Percentiles rank a stretch among this genome's conserved stretches.
These are phyloP conservation scores for Bradysia coprophila DNA, from an alignment of 1,140 invertebrate species.

Conservation along the genomic window DNA sequence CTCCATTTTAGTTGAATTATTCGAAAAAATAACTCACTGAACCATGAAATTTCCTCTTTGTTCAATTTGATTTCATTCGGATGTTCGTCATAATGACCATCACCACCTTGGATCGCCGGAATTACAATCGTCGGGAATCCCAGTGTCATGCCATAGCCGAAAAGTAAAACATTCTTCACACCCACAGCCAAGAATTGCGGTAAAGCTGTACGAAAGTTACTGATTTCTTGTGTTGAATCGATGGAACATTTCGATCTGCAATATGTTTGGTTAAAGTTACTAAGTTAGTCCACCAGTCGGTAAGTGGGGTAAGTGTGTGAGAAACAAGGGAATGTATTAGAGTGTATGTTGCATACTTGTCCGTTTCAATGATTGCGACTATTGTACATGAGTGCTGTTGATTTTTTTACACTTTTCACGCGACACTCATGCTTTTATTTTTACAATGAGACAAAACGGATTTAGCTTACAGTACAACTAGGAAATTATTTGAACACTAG, in stretches of 20 bases:
- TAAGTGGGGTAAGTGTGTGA: too few relatives aligned
- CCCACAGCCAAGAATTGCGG: slow-evolving; percentile 40
- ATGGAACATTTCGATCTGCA: background rate
- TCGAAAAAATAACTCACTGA: slow-evolving; percentile 44
- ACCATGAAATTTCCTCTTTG: slow-evolving; percentile 52
- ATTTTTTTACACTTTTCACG: too few relatives aligned
- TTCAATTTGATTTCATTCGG: slow-evolving; percentile 30
- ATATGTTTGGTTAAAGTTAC: too few relatives aligned
- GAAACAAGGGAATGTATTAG: too few relatives aligned
- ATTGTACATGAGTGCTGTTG: too few relatives aligned
- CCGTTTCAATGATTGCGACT: too few relatives aligned
- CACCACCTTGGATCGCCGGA: slow-evolving; percentile 35
- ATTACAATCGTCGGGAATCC: slow-evolving; percentile 61
- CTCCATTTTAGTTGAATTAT: slow-evolving; percentile 3
- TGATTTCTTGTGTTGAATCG: slow-evolving; percentile 17
- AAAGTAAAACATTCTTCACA: slow-evolving; percentile 40
- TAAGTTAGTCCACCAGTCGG: too few relatives aligned
- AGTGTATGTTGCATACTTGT: too few relatives aligned
- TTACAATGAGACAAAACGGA: too few relatives aligned
- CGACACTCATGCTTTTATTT: too few relatives aligned
- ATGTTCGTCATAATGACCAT: slow-evolving; percentile 25
- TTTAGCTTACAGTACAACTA: too few relatives aligned
- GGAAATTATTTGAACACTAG: too few relatives aligned
- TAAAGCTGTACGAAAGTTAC: slow-evolving; percentile 27
- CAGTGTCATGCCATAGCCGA: slow-evolving; percentile 52